Evolutionary conservation across 2,888 invertebrate species (phyloP).

Genomic region (Polia nebulosa): DNA sequence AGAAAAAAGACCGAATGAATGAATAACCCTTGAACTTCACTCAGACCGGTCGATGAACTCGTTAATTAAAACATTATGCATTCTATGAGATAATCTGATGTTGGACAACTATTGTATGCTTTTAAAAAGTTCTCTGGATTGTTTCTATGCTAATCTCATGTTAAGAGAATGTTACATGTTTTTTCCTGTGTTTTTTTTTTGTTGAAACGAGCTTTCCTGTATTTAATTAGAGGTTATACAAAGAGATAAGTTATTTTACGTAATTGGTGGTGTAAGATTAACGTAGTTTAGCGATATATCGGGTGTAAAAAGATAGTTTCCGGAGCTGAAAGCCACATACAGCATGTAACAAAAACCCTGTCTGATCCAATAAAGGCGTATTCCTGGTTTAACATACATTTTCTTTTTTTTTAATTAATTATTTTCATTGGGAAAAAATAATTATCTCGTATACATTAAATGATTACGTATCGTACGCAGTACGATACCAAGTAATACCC

Average conservation of each 20-base stretch:
- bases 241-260: conserved; percentile 28
- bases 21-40: conserved; percentile 73
- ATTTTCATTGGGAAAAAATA: too few relatives aligned
- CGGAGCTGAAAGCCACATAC: too few relatives aligned
- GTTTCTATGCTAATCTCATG: conserved; percentile 48
- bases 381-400: too few relatives aligned
- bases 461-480: too few relatives aligned
- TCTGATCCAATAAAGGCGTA: too few relatives aligned
- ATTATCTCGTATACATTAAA: too few relatives aligned
- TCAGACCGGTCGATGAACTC: conserved; percentile 68
- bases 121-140: conserved; percentile 45
- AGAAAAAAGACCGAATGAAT: conserved; percentile 48
- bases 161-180: conserved; percentile 31
- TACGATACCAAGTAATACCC: too few relatives aligned
- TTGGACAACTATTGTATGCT: conserved; percentile 47
- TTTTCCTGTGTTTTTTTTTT: conserved; percentile 26
- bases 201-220: conserved; percentile 19
- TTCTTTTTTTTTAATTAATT: too few relatives aligned
- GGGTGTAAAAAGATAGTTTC: too few relatives aligned
- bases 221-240: conserved; percentile 50
- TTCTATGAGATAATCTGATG: conserved; percentile 65
- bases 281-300: background rate
- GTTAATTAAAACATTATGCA: conserved; percentile 75
- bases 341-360: too few relatives aligned
- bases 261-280: conserved; percentile 17